A percentile compares a stretch with the other conserved stretches of the same genome.
These are phyloP conservation scores for Rhagoletis pomonella DNA, from an alignment of 1,140 invertebrate species.

Conservation along the genomic window DNA sequence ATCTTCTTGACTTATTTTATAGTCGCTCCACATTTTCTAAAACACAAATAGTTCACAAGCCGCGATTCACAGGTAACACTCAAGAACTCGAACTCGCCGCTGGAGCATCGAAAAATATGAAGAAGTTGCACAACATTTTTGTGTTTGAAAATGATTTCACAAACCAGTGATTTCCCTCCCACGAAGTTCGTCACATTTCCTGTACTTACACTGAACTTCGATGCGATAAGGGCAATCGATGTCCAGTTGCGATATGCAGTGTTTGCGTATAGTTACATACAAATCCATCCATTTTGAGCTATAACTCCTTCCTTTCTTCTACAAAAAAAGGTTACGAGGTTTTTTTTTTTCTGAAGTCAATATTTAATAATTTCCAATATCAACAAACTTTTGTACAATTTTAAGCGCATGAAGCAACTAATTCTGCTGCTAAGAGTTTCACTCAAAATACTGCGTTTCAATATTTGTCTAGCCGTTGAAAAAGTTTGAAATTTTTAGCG, in stretches of 20 bases:
- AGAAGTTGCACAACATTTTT: too few relatives aligned
- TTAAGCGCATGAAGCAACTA: not conserved
- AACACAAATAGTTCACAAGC: too few relatives aligned
- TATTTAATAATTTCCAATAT: not conserved
- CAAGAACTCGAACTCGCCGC: too few relatives aligned
- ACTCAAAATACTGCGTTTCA: not conserved
- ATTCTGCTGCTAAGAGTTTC: not conserved
- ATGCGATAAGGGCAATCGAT: slow-evolving; percentile 53
- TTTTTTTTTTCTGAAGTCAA: too few relatives aligned
- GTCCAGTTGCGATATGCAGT: slow-evolving; percentile 54
- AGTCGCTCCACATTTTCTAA: too few relatives aligned
- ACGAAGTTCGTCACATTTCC: not conserved
- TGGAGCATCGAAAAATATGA: too few relatives aligned
- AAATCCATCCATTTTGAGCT: slow-evolving; percentile 46
- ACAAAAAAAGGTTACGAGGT: too few relatives aligned
- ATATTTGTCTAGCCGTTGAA: not conserved
- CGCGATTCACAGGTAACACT: too few relatives aligned
- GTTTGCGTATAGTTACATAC: slow-evolving; percentile 55
- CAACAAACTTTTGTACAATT: not conserved
- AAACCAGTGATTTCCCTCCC: not conserved
- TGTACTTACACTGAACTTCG: slow-evolving; percentile 56
- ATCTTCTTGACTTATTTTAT: too few relatives aligned
- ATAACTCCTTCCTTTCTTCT: too few relatives aligned
- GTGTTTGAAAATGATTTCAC: not conserved
- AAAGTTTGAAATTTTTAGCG: not conserved